Conservation (phyloP, 2,888 invertebrate species). For the Macaria notata region DNA sequence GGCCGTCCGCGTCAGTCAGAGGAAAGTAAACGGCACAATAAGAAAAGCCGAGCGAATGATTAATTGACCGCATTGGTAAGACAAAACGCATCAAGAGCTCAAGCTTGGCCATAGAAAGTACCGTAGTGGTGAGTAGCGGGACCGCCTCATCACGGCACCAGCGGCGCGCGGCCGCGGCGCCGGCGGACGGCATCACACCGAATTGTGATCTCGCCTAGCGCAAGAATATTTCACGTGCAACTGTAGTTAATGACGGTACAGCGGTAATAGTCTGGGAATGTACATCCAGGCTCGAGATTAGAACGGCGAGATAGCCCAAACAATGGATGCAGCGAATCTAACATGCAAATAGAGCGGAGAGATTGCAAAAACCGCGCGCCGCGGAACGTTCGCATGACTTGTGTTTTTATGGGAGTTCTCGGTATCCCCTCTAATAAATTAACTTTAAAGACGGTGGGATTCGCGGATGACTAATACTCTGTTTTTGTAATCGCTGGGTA, state of each 20-base stretch:
- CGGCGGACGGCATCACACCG: constrained; percentile 55
- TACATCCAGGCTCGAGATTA: constrained; percentile 66
- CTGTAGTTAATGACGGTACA: constrained; percentile 73
- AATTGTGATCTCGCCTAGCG: constrained; percentile 73
- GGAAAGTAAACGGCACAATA: constrained; percentile 41
- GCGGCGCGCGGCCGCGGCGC: constrained; percentile 37
- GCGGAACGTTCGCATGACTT: constrained; percentile 50
- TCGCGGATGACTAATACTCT: constrained; percentile 65
- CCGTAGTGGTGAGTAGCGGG: constrained; percentile 77
- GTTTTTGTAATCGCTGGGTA: constrained; percentile 53
- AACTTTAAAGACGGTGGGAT: constrained; percentile 57
- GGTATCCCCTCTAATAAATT: constrained; percentile 57
- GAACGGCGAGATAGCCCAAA: constrained; percentile 67
- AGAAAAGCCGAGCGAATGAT: constrained; percentile 57
- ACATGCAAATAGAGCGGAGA: constrained; percentile 65
- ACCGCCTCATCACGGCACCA: constrained; percentile 58
- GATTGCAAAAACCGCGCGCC: constrained; percentile 53
- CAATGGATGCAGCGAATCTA: constrained; percentile 66
- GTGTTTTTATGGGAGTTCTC: constrained; percentile 47
- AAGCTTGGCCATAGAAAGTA: constrained; percentile 68
- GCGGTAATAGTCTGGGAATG: constrained; percentile 75
- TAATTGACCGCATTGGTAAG: constrained; percentile 71
- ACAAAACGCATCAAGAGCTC: constrained; percentile 73
- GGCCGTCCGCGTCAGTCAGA: constrained; percentile 29
- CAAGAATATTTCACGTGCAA: constrained; percentile 70